Conservation (phyloP, 2,888 invertebrate species). For the Philaethria dido region DNA sequence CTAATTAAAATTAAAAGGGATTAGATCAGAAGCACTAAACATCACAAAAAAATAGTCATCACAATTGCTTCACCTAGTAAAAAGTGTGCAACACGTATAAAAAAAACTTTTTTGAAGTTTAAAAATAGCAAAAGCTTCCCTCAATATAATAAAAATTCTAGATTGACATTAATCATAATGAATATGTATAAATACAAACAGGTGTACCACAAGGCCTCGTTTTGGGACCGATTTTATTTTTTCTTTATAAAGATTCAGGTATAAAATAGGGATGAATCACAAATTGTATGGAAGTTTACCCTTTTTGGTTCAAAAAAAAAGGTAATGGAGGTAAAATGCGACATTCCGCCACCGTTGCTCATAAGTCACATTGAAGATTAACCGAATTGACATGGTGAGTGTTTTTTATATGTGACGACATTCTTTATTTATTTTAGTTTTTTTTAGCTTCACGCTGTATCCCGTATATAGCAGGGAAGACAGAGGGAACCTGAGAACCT, state of each 20-base stretch:
- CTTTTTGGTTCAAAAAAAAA: constrained; percentile 43
- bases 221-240: constrained; percentile 14
- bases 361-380: constrained; percentile 53
- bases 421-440: not conserved
- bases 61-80: too few species aligned
- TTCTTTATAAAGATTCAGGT: constrained; percentile 3
- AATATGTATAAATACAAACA: constrained; percentile 10
- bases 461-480: too few species aligned
- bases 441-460: too few species aligned
- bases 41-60: too few species aligned
- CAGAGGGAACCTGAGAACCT: too few species aligned
- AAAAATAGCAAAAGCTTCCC: too few species aligned
- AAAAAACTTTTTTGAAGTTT: too few species aligned
- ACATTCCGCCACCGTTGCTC: constrained; percentile 52
- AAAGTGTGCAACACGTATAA: too few species aligned
- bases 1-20: too few species aligned
- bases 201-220: constrained; percentile 8
- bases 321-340: constrained; percentile 35
- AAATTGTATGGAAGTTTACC: constrained; percentile 42
- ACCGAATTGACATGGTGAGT: constrained; percentile 53
- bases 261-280: constrained; percentile 46
- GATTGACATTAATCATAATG: constrained; percentile 16
- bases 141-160: constrained; percentile 1
- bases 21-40: too few species aligned
- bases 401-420: constrained; percentile 47